Percentiles rank a stretch among this genome's conserved stretches.
phyloP scores from a whole-genome alignment of 2,113 vertebrate species.

The Mungos mungo region DNA sequence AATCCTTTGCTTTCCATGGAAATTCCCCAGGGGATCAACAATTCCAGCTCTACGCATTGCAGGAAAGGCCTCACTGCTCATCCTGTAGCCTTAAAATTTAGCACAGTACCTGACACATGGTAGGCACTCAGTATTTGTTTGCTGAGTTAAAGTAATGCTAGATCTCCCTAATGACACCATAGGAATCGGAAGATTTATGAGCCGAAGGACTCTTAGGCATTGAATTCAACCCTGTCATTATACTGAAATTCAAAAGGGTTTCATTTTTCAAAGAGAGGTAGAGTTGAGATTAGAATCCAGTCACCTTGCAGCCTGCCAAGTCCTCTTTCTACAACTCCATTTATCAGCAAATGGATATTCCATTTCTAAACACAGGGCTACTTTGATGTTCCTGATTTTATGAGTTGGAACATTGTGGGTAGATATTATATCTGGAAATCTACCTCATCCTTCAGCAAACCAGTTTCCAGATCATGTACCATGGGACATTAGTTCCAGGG shows the following conservation, averaged over 20 bases:
- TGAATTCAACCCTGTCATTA: neutral
- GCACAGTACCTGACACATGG: neutral
- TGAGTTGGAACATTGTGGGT: neutral
- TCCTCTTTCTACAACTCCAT: neutral
- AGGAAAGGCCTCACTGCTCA: neutral
- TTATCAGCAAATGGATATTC: constrained; percentile 16
- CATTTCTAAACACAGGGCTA: neutral
- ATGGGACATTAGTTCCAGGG: neutral
- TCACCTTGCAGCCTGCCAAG: neutral
- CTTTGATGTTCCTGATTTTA: neutral
- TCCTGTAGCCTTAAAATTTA: neutral
- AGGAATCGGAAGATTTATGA: neutral
- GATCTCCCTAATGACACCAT: neutral
- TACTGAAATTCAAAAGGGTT: neutral
- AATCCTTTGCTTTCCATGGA: neutral
- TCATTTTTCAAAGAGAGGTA: neutral
- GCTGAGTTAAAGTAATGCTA: neutral
- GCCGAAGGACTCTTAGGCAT: neutral
- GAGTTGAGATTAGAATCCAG: neutral
- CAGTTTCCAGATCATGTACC: constrained; percentile 29
- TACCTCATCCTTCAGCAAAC: neutral
- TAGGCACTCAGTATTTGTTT: neutral
- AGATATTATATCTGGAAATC: neutral
- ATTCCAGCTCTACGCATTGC: neutral
- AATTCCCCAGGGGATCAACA: neutral